Evolutionary conservation across 2,888 invertebrate species (phyloP).

Genomic region (Crioceris asparagi): DNA sequence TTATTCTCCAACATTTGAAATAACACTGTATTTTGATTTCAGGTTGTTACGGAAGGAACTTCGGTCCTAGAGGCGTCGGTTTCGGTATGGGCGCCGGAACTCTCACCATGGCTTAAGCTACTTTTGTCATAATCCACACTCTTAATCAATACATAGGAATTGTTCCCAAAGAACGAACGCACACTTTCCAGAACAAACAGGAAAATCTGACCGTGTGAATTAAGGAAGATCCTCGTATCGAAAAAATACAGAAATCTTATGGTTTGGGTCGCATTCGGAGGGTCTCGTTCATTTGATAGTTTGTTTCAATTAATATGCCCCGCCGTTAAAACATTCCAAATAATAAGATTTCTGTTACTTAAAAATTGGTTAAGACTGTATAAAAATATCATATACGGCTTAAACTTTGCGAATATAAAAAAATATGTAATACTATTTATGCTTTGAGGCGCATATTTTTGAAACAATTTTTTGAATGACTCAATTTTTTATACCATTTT

Average conservation of each 20-base stretch:
- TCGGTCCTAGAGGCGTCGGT: slow-evolving; percentile 81
- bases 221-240: slow-evolving; percentile 3
- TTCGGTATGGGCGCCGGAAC: slow-evolving; percentile 87
- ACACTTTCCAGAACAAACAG: not conserved
- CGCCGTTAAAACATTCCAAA: slow-evolving; percentile 7
- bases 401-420: slow-evolving; percentile 11
- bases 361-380: slow-evolving; percentile 24
- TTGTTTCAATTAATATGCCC: not conserved
- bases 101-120: slow-evolving; percentile 70
- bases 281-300: not conserved
- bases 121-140: slow-evolving; percentile 11
- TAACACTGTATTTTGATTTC: slow-evolving; percentile 6
- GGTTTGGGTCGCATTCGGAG: slow-evolving; percentile 7
- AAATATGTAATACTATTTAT: slow-evolving; percentile 12
- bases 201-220: not conserved
- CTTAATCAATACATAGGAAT: slow-evolving; percentile 20
- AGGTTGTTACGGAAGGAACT: slow-evolving; percentile 76
- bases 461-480: slow-evolving; percentile 18
- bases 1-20: not conserved
- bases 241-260: slow-evolving; percentile 10
- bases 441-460: slow-evolving; percentile 29
- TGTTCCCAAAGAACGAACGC: not conserved
- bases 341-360: slow-evolving; percentile 12
- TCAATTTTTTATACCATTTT: slow-evolving; percentile 24
- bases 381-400: slow-evolving; percentile 10